Evolutionary conservation across 1,140 invertebrate species (phyloP), one percentile per base, ranked within the genome.

Genomic region (Caenorhabditis brenneri): DNA sequence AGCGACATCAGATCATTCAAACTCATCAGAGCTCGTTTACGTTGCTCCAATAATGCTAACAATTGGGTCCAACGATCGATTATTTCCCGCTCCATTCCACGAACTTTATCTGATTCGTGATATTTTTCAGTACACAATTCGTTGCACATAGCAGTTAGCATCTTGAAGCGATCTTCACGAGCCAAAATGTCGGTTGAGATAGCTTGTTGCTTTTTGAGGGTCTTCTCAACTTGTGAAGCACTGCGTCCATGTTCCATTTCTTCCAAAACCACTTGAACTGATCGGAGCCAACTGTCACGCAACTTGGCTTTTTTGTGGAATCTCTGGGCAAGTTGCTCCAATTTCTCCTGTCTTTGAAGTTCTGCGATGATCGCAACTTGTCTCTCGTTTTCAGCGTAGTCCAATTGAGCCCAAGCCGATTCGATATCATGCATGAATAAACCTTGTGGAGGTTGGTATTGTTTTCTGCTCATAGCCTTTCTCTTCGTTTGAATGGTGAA

Each of bases 151-250:
- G 94, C 94, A 0, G 94, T 95, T 15, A 99, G 92, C 91, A 97
- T 95, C 87, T 96, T 94, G 91, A 99, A 98, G 10, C 97, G 93
- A 90, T 98, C 96, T 90, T 96, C 95, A 89, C 94, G 92, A 5
- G 97, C 95, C 42, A 97, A 91, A 84, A 99, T 98, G 90, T 99
- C 97, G 0, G 97, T 97, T 87, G 95, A 96, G 78, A 99, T 97
- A 27, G 97, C 97, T 92, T 99, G 96, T 91, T 99, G 96, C 91
- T 99, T 99, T 92, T 99, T 99, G 7, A 98, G 94, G 0, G 96
- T 97, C 12, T 97, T 97, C 90, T 99, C 97, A 0, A 98, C 96
- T 91, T 98, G 96, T 0, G 94, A 93, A 82, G 97, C 84, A 92
- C 92, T 49, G 12, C 65, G n/a, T 36, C 74, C 69, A 39, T 60